phyloP scores from a whole-genome alignment of 2,888 invertebrate species.

The Tiphia femorata region DNA sequence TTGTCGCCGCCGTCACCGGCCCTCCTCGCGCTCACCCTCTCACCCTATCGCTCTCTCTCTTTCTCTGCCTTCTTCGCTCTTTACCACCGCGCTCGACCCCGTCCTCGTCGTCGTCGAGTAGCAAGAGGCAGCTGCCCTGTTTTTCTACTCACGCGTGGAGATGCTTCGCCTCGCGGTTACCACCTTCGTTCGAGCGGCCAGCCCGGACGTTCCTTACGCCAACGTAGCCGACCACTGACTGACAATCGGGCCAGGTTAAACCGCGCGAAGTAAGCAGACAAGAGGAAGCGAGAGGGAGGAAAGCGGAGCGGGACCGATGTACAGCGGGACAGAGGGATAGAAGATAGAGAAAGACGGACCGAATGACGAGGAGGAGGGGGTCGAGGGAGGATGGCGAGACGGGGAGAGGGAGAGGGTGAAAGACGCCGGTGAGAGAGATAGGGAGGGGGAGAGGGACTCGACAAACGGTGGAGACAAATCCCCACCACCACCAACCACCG shows the following conservation, averaged over 20 bases:
- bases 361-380: not conserved
- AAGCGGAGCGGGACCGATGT: not conserved
- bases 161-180: not conserved
- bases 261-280: constrained; percentile 54
- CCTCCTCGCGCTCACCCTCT: constrained; percentile 25
- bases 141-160: not conserved
- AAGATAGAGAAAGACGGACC: too few relatives aligned
- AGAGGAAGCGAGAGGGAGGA: constrained; percentile 21
- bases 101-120: not conserved
- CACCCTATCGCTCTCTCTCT: constrained; percentile 30
- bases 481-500: too few relatives aligned
- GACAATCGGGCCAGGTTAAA: constrained; percentile 59
- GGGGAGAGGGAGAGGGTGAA: constrained; percentile 4
- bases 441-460: not conserved
- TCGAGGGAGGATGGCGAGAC: constrained; percentile 10
- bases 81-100: not conserved
- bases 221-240: constrained; percentile 56
- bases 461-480: constrained; percentile 2
- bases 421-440: not conserved
- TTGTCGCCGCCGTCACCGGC: not conserved
- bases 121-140: not conserved
- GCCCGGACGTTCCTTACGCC: constrained; percentile 38
- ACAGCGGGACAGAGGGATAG: not conserved
- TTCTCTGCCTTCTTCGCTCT: not conserved
- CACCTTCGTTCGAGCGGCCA: not conserved